Evolutionary conservation across 2,797 vertebrate species (phyloP).

Genomic region (Semotilus atromaculatus): DNA sequence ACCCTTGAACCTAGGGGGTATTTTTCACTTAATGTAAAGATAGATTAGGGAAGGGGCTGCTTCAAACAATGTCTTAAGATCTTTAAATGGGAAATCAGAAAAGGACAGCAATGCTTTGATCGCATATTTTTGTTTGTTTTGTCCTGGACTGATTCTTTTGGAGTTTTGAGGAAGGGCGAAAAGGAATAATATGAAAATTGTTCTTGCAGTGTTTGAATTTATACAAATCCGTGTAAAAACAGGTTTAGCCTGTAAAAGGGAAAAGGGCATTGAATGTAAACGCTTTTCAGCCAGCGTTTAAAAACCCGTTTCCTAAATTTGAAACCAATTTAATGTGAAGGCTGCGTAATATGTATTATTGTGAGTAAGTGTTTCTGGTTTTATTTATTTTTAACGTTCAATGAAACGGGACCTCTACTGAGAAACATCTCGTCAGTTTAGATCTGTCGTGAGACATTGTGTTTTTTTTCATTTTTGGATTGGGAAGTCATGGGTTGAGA

Average conservation of each 20-base stretch:
- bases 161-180: background rate
- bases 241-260: slow-evolving; percentile 1
- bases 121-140: background rate
- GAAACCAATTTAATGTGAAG: background rate
- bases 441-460: background rate
- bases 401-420: background rate
- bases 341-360: background rate
- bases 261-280: slow-evolving; percentile 16
- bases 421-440: background rate
- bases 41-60: background rate
- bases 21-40: slow-evolving; percentile 5
- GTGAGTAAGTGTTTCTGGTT: background rate
- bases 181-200: background rate
- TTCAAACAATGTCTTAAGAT: slow-evolving; percentile 8
- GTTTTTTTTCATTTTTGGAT: background rate
- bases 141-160: background rate
- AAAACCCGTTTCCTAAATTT: background rate
- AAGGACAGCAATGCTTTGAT: background rate
- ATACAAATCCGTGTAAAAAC: slow-evolving; percentile 20
- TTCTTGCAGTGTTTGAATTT: background rate
- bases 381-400: background rate
- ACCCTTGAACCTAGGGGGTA: background rate
- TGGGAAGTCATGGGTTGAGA: background rate
- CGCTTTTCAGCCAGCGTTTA: background rate
- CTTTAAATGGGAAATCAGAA: background rate